Evolutionary conservation across 2,888 invertebrate genomes (phyloP).

Genomic region (Parnassius mnemosyne): DNA sequence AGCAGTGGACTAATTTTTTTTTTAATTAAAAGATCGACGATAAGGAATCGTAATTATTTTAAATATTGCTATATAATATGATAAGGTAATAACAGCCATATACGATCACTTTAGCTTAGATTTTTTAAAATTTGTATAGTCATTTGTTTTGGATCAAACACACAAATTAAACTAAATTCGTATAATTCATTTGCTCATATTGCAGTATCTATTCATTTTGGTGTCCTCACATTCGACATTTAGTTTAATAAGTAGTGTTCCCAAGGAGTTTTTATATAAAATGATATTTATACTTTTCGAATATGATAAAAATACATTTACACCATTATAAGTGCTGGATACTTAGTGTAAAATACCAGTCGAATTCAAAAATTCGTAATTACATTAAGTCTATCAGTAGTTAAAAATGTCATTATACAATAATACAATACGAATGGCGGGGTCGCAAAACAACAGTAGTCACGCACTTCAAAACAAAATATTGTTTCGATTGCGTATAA

Average conservation of each 20-base stretch:
- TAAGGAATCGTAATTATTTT: too few species aligned
- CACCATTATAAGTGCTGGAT: constrained; percentile 50
- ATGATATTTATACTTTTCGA: constrained; percentile 39
- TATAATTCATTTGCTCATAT: constrained; percentile 11
- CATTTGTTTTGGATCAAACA: constrained; percentile 8
- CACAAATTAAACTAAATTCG: constrained; percentile 29
- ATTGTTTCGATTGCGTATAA: constrained; percentile 13
- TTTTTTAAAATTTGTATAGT: constrained; percentile 11
- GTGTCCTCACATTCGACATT: constrained; percentile 45
- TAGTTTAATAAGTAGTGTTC: constrained; percentile 41
- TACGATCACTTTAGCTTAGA: not conserved
- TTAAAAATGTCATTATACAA: constrained; percentile 24
- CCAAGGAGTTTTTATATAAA: constrained; percentile 3
- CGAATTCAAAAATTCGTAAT: constrained; percentile 60
- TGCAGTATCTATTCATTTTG: constrained; percentile 7
- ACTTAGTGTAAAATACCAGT: constrained; percentile 52
- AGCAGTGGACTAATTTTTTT: too few species aligned
- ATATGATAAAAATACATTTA: constrained; percentile 57
- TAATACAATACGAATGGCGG: constrained; percentile 21
- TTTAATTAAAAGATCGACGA: too few species aligned
- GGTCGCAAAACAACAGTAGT: constrained; percentile 4
- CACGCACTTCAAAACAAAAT: constrained; percentile 1
- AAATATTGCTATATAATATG: not conserved
- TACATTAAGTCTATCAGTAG: constrained; percentile 54
- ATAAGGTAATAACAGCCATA: constrained; percentile 11